phyloP scores from a whole-genome alignment of 2,797 vertebrate genomes.

The Loris lydekkerianus region DNA sequence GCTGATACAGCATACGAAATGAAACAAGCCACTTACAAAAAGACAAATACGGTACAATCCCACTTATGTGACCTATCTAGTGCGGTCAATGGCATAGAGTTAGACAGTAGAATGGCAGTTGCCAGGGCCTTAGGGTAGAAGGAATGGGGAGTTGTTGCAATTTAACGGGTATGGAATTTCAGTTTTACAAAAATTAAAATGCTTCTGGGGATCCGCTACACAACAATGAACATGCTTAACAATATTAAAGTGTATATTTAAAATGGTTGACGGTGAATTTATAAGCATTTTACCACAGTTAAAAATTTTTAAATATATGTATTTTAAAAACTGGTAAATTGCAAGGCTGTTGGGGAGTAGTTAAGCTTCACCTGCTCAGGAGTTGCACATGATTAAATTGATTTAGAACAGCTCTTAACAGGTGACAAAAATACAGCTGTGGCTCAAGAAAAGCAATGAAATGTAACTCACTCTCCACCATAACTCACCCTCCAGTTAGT shows the following conservation, averaged over 20 bases:
- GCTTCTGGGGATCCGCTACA: not conserved
- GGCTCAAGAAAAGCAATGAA: too few relatives aligned
- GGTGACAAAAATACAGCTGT: not conserved
- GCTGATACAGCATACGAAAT: not conserved
- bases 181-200: not conserved
- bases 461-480: not conserved
- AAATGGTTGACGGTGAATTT: not conserved
- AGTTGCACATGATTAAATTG: not conserved
- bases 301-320: not conserved
- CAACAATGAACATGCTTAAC: not conserved
- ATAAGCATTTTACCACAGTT: not conserved
- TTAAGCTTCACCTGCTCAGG: not conserved
- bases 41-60: not conserved
- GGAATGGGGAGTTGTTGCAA: not conserved
- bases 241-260: not conserved
- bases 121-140: not conserved
- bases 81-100: not conserved
- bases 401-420: not conserved
- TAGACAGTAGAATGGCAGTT: not conserved
- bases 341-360: not conserved
- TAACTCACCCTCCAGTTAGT: too few relatives aligned
- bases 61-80: not conserved
- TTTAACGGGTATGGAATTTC: not conserved
- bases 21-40: not conserved
- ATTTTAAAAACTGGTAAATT: not conserved